These are phyloP conservation scores for Stegostoma tigrinum DNA, from an alignment of 2,113 vertebrate species.

Conservation along the genomic window DNA sequence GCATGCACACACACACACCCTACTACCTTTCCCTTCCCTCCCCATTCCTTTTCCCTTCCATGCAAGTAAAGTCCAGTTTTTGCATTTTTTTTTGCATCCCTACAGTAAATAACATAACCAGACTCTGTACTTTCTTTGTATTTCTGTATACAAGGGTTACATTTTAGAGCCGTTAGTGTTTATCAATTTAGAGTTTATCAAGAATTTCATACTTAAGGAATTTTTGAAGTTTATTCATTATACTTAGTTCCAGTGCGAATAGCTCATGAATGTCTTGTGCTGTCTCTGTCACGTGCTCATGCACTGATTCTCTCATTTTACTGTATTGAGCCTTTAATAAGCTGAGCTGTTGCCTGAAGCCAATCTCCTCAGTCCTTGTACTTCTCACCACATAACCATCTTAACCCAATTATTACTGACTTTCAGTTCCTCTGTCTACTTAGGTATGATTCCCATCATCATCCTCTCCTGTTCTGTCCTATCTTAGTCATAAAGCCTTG, in stretches of 20 bases:
- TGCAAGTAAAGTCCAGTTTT: not conserved
- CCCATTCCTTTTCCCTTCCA: too few relatives aligned
- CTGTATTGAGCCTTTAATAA: not conserved
- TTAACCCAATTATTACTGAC: not conserved
- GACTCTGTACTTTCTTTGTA: not conserved
- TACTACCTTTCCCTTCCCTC: too few relatives aligned
- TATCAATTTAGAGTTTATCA: too few relatives aligned
- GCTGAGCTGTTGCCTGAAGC: not conserved
- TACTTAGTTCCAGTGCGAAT: not conserved
- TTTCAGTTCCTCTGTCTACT: not conserved
- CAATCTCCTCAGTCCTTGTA: not conserved
- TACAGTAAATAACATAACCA: not conserved
- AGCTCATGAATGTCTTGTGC: too few relatives aligned
- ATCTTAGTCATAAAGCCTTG: not conserved
- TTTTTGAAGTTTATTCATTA: not conserved
- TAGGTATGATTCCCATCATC: not conserved
- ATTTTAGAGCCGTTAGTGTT: not conserved
- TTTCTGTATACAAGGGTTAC: not conserved
- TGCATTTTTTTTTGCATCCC: constrained; percentile 19
- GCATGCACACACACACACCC: too few relatives aligned
- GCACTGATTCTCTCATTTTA: not conserved
- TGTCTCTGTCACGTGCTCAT: too few relatives aligned
- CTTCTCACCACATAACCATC: not conserved
- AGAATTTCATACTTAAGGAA: not conserved
- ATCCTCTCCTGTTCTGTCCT: not conserved